Base-by-base conservation (phyloP, 2,888 invertebrate species). In the Cheilosia vernalis region DNA sequence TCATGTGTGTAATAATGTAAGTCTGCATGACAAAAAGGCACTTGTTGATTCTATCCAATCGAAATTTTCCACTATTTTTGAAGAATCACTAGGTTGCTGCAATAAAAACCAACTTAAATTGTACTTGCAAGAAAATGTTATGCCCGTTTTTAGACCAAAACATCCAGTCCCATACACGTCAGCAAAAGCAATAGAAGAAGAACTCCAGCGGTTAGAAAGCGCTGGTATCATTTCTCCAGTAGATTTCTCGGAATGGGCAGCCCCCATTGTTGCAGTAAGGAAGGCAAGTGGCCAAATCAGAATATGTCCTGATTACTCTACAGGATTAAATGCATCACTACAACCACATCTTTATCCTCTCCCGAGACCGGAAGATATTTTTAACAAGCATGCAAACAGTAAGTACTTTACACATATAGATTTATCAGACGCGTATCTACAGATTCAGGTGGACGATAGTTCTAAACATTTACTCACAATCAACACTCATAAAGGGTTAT, bases 261-360 rank as follows among this genome's bases (percentile, higher is more conserved):
- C 69, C 6, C 69, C 69, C 1, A 61, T 70, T 42, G 63, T 69
- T 3, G 73, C 58, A n/a, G 64, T 66, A 10, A 47, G 27, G 2
- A 70, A 76, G 30, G 55, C 84, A 17, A 87, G 79, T 74, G 84
- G 86, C 0, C 66, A 69, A n/a, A 73, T 87, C 0, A 37, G 87
- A 40, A 87, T 87, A 47, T 88, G 87, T 66, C 85, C 76, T 27
- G 87, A 87, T 53, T 88, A 83, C 15, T 87, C 87, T 5, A 67
- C 60, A 30, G 61, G 53, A 1, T 19, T 69, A n/a, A 78, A 70
- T 58, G 40, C 70, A 17, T 13, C 44, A 21, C 37, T 78, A 5
- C 30, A 60, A 13, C 60, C 67, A 7, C n/a, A 67, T 2, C 49
- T 53, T 15, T 44, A 78, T 40, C 63, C 61, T 27, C 53, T 55